Base-by-base conservation (phyloP, 2,113 vertebrate species). In the Cricetomys ansorgei region DNA sequence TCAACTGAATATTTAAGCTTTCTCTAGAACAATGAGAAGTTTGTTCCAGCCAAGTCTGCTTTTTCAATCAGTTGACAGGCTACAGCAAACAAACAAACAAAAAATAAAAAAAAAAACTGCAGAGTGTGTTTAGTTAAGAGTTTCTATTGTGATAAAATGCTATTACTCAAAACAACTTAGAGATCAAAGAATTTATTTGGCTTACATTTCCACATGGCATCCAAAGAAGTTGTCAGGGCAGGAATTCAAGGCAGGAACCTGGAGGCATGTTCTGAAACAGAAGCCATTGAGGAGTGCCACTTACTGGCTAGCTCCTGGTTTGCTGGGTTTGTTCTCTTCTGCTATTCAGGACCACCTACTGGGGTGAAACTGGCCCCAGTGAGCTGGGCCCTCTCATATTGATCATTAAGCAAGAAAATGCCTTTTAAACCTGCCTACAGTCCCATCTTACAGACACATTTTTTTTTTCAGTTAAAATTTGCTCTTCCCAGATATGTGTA, bases 21-120 rank as follows among this genome's bases (percentile, higher is more conserved):
- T 96, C 13, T 86, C 70, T 97, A 94, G 62, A 97, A 96, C 91
- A 98, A 84, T 62, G 76, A 96, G 84, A 94, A 45, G 40, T 95
- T 95, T 96, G 62, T 83, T 62, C 7, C 93, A 92, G 95, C 67
- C 40, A 96, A 92, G 95, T 88, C 97, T 98, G 97, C 59, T 97
- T 98, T 98, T 98, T 94, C 94, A 95, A 97, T 98, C 94, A 97
- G 70, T 94, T 91, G 31, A 88, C 59, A 97, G 29, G 37, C 69
- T 96, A 83, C 96, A 95, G 94, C 94, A 76, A 72, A 96, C 96
- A 98, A 94, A 70, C 65, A 97, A 93, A 91, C 73, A 87, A 50
- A 8, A 34, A 34, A 40, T 13, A 57, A 57, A 57, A 70, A 72
- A 21, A 43, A 48, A 40, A 43, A 29, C 15, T 6, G 1, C 1